Conservation (phyloP, 2,797 vertebrate genomes). For the Tarsius wallacei region DNA sequence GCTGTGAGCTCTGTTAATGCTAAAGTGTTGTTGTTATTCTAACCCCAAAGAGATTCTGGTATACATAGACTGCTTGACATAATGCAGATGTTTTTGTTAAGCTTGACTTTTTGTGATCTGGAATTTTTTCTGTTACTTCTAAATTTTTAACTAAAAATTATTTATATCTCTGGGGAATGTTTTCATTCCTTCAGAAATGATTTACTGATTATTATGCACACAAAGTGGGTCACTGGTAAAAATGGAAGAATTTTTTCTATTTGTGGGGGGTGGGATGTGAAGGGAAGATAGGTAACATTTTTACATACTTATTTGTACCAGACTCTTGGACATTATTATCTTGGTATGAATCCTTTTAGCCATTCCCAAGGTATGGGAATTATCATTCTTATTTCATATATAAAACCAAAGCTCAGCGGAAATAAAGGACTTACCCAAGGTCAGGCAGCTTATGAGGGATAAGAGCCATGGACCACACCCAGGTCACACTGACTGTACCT, state of each 20-base stretch:
- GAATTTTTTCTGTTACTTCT: slow-evolving; percentile 41
- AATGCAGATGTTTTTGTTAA: slow-evolving; percentile 35
- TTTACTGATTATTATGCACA: neutral
- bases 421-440: neutral
- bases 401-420: neutral
- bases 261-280: neutral
- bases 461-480: neutral
- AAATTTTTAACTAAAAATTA: slow-evolving; percentile 38
- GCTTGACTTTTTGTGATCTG: neutral
- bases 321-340: neutral
- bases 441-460: neutral
- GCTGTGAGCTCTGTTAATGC: neutral
- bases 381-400: neutral
- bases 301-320: neutral
- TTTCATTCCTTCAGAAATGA: slow-evolving; percentile 28
- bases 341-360: neutral
- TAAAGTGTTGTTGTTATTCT: neutral
- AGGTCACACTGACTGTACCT: neutral
- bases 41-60: slow-evolving; percentile 51
- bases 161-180: neutral
- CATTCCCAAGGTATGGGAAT: neutral
- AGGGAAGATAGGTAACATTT: neutral
- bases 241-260: neutral
- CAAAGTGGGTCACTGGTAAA: neutral
- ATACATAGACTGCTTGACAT: slow-evolving; percentile 3